Conservation (phyloP, 30 jellyfish, hydroid and myxozoan genomes). For the Haliclystus octoradiatus region DNA sequence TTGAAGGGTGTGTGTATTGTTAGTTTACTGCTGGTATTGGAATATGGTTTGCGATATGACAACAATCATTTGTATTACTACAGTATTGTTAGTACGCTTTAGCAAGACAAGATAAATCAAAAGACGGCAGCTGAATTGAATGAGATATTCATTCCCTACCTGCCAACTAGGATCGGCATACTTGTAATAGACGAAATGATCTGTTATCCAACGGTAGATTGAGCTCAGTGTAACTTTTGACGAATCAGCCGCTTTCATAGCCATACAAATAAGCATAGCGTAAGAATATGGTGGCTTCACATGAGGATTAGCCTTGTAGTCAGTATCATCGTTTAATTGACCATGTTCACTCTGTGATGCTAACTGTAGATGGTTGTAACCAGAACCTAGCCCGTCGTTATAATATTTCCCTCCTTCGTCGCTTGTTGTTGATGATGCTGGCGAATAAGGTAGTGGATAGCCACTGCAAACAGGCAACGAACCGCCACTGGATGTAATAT, state of each 20-base stretch:
- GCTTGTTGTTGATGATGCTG: conserved; percentile 90
- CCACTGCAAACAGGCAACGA: not conserved
- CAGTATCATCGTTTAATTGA: conserved; percentile 30
- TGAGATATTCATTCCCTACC: conserved; percentile 72
- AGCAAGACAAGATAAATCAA: too few relatives aligned
- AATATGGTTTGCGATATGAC: too few relatives aligned
- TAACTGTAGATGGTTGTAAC: not conserved
- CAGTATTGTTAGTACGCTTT: too few relatives aligned
- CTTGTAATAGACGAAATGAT: conserved; percentile 82
- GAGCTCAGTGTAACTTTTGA: conserved; percentile 93
- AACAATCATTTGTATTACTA: too few relatives aligned
- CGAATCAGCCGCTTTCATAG: conserved; percentile 83
- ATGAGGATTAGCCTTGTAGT: conserved; percentile 78
- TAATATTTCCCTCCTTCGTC: conserved; percentile 44
- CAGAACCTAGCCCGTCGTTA: conserved; percentile 2
- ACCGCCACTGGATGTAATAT: conserved; percentile 40
- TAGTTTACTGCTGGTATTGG: too few relatives aligned
- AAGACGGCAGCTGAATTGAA: too few relatives aligned
- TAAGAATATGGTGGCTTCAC: conserved; percentile 97
- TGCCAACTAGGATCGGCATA: conserved; percentile 99
- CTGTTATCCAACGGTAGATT: conserved; percentile 95
- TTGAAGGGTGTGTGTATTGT: too few relatives aligned
- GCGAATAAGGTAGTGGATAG: conserved; percentile 72
- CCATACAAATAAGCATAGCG: conserved; percentile 96
- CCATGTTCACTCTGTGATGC: not conserved